These are phyloP conservation scores for Gambusia holbrooki DNA, from an alignment of 2,113 vertebrate species.

Conservation along the genomic window DNA sequence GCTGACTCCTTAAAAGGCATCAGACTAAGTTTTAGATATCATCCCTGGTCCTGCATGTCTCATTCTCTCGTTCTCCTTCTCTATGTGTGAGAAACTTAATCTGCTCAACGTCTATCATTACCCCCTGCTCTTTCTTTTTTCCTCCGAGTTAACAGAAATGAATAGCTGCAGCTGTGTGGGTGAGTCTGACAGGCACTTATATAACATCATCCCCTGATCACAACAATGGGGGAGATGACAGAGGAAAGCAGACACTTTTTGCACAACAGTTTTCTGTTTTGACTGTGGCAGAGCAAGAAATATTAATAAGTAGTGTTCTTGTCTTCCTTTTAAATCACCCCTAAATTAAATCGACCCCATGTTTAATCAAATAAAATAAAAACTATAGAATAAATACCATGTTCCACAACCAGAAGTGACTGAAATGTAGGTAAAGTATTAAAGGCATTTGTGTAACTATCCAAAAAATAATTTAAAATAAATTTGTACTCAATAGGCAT, in stretches of 20 bases:
- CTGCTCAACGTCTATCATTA: conserved; percentile 42
- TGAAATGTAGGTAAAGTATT: background rate
- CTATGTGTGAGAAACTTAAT: conserved; percentile 31
- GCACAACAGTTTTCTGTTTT: background rate
- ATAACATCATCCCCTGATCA: conserved; percentile 61
- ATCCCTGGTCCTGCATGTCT: conserved; percentile 18
- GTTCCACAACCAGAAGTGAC: too few relatives aligned
- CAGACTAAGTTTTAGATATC: conserved; percentile 33
- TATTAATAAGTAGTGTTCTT: background rate
- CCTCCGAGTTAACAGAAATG: conserved; percentile 31
- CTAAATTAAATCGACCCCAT: background rate
- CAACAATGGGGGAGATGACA: conserved; percentile 25
- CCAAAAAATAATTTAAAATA: background rate
- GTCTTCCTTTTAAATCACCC: background rate
- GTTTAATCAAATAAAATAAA: background rate
- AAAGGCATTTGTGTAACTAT: background rate
- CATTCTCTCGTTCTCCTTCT: background rate
- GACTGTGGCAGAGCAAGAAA: background rate
- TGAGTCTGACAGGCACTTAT: conserved; percentile 58
- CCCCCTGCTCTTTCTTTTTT: conserved; percentile 17
- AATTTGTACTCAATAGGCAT: background rate
- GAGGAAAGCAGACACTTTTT: background rate
- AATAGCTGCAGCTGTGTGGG: conserved; percentile 59
- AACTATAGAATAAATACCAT: too few relatives aligned
- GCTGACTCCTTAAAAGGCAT: conserved; percentile 43